Base-by-base conservation (phyloP, 1,140 invertebrate species). In the Nixonia krombeini region DNA sequence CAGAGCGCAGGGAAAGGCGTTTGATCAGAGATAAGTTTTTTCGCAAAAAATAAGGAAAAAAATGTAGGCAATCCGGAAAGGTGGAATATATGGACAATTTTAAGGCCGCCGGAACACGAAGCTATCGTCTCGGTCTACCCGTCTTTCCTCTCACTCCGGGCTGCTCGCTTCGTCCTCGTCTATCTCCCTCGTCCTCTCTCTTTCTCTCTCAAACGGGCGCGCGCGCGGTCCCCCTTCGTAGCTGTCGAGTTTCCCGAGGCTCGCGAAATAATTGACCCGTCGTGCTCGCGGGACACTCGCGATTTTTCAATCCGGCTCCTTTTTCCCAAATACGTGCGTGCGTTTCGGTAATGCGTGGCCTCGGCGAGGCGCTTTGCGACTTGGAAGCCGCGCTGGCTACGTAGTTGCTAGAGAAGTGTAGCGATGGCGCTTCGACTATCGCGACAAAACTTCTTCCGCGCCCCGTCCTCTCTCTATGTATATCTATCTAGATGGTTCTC, bases 41-140 rank as follows among this genome's bases (percentile, higher is more conserved):
- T 69, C 70, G 70, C 50, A 31, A 7, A 7, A 26, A 18, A 35
- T 10, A 3, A 6, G 7, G 7, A 2, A 12, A 75, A 74, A 81
- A 79, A 74, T 79, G 55, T 33, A 10, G 15, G 7, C 9, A 16
- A 13, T 26, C 26, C 41, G 29, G 51, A 18, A 46, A 33, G 31
- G 12, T 28, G 21, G 18, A 21, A 49, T 55, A 26, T 9, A 13
- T 31, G 72, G 79, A 76, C 80, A 82, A 79, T 73, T 73, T 1
- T 17, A 73, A 50, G 29, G 21, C 80, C 31, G 80, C 55, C 55
- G 59, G 58, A 61, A 74, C 65, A 57, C 71, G 56, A 73, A 80
- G 76, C 78, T 79, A 82, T 82, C 80, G 80, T 82, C 79, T 82
- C 78, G 78, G 77, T 73, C 74, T 67, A 65, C 75, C 71, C 77